phyloP scores from a whole-genome alignment of 2,888 invertebrate genomes.

The Melanargia galathea region DNA sequence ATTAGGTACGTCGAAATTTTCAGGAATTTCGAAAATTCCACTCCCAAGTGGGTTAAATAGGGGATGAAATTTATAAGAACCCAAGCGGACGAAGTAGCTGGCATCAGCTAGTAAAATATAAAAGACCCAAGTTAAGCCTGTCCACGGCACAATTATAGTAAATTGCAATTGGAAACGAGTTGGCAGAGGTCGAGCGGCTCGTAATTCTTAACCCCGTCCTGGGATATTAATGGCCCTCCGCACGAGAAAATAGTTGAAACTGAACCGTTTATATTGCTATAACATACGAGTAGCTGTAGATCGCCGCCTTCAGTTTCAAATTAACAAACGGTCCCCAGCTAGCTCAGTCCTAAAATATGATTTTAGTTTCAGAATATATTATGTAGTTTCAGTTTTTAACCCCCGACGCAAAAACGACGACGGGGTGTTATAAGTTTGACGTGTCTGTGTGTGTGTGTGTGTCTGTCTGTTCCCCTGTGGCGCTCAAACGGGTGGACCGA shows the following conservation, averaged over 20 bases:
- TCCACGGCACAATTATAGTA: slow-evolving; percentile 9
- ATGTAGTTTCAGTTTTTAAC: no score
- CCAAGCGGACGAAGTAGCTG: no score
- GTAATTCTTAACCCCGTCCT: slow-evolving; percentile 30
- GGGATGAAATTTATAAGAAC: no score
- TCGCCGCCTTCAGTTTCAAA: not conserved
- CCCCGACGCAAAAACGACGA: no score
- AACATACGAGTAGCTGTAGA: not conserved
- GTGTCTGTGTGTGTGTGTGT: no score
- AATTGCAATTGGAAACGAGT: slow-evolving; percentile 24
- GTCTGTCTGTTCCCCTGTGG: no score
- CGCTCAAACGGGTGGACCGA: no score
- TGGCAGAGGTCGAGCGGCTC: slow-evolving; percentile 28
- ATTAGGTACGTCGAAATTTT: no score
- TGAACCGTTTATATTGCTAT: not conserved
- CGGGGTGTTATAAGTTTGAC: no score
- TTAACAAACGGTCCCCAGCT: slow-evolving; percentile 4
- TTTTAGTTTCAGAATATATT: not conserved
- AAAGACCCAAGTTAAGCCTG: not conserved
- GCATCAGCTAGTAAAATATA: no score
- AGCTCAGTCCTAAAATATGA: not conserved
- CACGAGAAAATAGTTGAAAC: slow-evolving; percentile 16
- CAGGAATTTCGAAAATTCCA: no score
- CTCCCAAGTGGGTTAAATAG: no score
- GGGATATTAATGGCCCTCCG: slow-evolving; percentile 22